A percentile compares a stretch with the other conserved stretches of the same genome.
phyloP scores from a whole-genome alignment of 2,888 invertebrate genomes.

The Notocelia uddmanniana region DNA sequence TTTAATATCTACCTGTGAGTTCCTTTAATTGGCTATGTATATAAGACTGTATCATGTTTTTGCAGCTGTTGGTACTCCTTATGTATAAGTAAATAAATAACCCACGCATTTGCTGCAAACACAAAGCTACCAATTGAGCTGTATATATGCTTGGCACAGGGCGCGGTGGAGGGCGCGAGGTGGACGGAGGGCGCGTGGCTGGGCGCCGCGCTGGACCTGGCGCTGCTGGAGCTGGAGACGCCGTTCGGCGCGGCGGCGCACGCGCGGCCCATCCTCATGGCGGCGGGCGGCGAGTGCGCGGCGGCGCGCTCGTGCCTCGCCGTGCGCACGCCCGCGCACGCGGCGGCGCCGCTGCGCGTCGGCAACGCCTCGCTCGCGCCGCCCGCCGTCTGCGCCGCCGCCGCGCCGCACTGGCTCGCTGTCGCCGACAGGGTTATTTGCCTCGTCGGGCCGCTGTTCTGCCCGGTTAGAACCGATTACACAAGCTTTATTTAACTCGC shows the following conservation, averaged over 20 bases:
- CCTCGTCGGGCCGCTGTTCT: conserved; percentile 64
- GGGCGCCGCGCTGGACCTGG: conserved; percentile 58
- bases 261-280: conserved; percentile 68
- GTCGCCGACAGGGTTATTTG: conserved; percentile 62
- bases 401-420: conserved; percentile 58
- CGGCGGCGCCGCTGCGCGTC: conserved; percentile 52
- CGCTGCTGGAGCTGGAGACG: conserved; percentile 68
- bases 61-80: too few species aligned
- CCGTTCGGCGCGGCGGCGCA: conserved; percentile 59
- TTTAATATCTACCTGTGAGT: too few species aligned
- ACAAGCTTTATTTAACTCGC: too few species aligned
- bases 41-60: too few species aligned
- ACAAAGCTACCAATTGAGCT: neutral
- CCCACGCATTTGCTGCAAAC: neutral
- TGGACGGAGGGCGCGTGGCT: conserved; percentile 48
- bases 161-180: conserved; percentile 37
- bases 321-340: conserved; percentile 54
- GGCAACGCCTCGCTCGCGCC: conserved; percentile 48
- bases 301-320: conserved; percentile 56
- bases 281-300: conserved; percentile 56
- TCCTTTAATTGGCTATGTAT: too few species aligned
- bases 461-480: conserved; percentile 57
- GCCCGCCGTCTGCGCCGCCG: conserved; percentile 54
- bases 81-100: too few species aligned
- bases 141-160: neutral